Percentiles rank a stretch among this genome's conserved stretches.
Evolutionary conservation across 1,140 invertebrate species (phyloP).

Genomic region (Drosophila lowei): DNA sequence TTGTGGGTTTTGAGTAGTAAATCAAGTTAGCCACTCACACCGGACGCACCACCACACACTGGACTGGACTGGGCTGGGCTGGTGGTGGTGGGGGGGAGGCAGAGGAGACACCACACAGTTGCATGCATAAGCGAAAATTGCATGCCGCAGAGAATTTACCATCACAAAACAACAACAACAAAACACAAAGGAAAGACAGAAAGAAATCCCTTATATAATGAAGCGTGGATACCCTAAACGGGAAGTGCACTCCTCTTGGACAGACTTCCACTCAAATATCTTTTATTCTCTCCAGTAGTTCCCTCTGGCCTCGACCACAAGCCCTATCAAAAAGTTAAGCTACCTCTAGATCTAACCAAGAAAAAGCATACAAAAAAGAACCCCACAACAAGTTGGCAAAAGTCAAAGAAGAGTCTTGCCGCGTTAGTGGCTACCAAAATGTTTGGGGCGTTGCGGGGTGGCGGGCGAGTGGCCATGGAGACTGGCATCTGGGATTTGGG

Average conservation of each 20-base stretch:
- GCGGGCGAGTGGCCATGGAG: slow-evolving; percentile 8
- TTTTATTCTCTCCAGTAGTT: too few species aligned
- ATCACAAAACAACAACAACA: slow-evolving; percentile 21
- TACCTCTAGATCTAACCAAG: background rate
- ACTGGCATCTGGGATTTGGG: slow-evolving; percentile 1
- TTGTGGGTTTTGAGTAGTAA: slow-evolving; percentile 82
- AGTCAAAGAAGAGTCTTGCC: slow-evolving; percentile 51
- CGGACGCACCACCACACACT: slow-evolving; percentile 29
- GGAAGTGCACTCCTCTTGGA: too few species aligned
- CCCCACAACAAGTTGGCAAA: slow-evolving; percentile 47
- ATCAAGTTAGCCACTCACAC: slow-evolving; percentile 76
- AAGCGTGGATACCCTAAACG: slow-evolving; percentile 1
- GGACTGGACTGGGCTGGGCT: background rate
- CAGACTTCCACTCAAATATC: too few species aligned
- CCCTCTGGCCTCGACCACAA: background rate
- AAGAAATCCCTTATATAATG: too few species aligned
- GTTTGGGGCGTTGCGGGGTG: slow-evolving; percentile 42
- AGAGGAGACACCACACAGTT: slow-evolving; percentile 12
- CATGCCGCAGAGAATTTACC: slow-evolving; percentile 64
- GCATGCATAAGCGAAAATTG: slow-evolving; percentile 72
- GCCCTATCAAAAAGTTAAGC: background rate
- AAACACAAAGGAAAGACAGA: background rate
- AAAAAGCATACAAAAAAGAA: slow-evolving; percentile 22
- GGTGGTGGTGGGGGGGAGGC: background rate
- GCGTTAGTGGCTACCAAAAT: slow-evolving; percentile 50